A percentile compares a stretch with the other conserved stretches of the same genome.
These are phyloP conservation scores for Agriopis leucophaearia DNA, from an alignment of 2,888 invertebrate species.

Conservation along the genomic window DNA sequence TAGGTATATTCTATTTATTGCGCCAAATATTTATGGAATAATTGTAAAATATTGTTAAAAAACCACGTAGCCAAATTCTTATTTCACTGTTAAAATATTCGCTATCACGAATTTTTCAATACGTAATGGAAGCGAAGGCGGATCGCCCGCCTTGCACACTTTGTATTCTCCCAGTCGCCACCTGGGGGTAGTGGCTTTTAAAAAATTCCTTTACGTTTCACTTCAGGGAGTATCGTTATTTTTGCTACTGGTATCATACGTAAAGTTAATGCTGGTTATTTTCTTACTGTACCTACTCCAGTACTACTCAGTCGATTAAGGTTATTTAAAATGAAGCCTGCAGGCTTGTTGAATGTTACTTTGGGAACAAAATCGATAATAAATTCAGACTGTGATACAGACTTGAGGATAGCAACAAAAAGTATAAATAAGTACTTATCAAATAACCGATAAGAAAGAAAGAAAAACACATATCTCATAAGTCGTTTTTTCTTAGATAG, in stretches of 20 bases:
- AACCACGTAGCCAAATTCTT: not conserved
- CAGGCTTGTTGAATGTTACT: conserved; percentile 16
- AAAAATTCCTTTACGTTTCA: conserved; percentile 69
- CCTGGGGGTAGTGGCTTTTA: conserved; percentile 76
- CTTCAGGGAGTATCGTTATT: conserved; percentile 57
- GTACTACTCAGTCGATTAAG: conserved; percentile 21
- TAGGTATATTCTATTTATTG: too few species aligned
- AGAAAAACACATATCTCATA: too few species aligned
- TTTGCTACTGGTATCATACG: conserved; percentile 46
- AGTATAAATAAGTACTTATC: not conserved
- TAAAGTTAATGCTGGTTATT: conserved; percentile 33
- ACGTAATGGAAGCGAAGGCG: conserved; percentile 65
- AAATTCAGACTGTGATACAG: not conserved
- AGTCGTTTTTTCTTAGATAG: too few species aligned
- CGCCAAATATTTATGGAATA: too few species aligned
- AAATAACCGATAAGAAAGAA: not conserved
- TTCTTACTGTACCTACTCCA: conserved; percentile 14
- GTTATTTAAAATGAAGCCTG: not conserved
- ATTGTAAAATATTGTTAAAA: too few species aligned
- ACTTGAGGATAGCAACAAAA: not conserved
- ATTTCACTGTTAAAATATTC: not conserved
- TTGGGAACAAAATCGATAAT: not conserved
- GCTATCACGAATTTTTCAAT: conserved; percentile 27
- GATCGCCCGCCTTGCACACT: conserved; percentile 75
- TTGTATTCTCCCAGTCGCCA: conserved; percentile 81